These are phyloP conservation scores for Diacarnus erythraeanus DNA, from an alignment of 37 sponge, comb jelly and placozoan species.

Conservation along the genomic window DNA sequence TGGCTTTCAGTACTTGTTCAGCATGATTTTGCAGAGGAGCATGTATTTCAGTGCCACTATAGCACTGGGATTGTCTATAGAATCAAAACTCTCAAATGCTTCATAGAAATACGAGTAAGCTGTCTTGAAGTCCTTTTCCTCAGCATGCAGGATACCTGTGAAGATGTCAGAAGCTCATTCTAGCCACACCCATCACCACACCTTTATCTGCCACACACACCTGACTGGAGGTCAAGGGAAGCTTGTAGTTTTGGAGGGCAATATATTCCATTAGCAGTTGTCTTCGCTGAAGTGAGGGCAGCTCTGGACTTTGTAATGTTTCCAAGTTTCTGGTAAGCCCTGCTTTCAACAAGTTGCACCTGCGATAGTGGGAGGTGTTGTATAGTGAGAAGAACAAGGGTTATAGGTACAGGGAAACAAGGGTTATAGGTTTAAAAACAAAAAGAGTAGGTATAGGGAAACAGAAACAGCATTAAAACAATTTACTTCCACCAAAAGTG, in stretches of 20 bases:
- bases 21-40: constrained; percentile 98
- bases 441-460: background rate
- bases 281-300: constrained; percentile 95
- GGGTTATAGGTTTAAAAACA: background rate
- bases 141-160: constrained; percentile 89
- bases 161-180: background rate
- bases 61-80: constrained; percentile 78
- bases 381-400: background rate
- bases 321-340: constrained; percentile 86
- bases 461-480: background rate
- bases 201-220: constrained; percentile 27
- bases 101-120: constrained; percentile 98
- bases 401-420: background rate
- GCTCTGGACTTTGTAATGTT: constrained; percentile 90
- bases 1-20: constrained; percentile 59
- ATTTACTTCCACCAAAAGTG: constrained; percentile 88
- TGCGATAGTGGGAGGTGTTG: background rate
- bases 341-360: constrained; percentile 95
- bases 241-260: constrained; percentile 96
- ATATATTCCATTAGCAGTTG: constrained; percentile 98
- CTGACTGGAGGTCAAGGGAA: constrained; percentile 90
- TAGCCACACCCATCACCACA: background rate
- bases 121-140: constrained; percentile 98
- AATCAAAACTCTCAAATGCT: constrained; percentile 96
- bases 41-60: constrained; percentile 92